Conservation (phyloP, 1,140 invertebrate species). For the Trichomalopsis sarcophagae region DNA sequence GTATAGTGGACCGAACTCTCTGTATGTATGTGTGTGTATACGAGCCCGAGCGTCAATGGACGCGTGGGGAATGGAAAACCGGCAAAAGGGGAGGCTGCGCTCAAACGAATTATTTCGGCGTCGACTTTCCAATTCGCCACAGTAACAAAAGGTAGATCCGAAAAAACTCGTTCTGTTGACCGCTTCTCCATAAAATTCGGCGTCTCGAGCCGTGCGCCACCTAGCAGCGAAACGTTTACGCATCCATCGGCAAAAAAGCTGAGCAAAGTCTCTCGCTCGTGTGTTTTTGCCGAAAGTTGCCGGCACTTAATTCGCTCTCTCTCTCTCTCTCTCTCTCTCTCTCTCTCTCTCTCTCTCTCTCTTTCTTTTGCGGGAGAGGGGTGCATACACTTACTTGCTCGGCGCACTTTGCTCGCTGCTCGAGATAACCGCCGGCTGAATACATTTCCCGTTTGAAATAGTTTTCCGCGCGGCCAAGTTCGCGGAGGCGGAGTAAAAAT, state of each 20-base stretch:
- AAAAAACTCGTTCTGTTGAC: no score
- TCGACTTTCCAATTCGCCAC: neutral
- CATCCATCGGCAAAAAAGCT: neutral
- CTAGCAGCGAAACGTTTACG: neutral
- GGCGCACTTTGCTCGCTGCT: neutral
- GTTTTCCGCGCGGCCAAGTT: constrained; percentile 6
- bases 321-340: neutral
- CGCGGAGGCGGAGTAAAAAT: neutral
- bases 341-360: neutral
- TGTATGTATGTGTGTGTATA: neutral
- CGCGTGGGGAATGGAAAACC: neutral
- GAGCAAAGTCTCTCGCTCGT: neutral
- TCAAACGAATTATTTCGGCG: constrained; percentile 4
- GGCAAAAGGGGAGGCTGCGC: neutral
- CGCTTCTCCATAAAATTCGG: no score
- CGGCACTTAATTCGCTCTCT: neutral
- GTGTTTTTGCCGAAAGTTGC: neutral
- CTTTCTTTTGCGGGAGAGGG: neutral
- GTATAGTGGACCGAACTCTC: constrained; percentile 30
- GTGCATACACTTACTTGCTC: constrained; percentile 11
- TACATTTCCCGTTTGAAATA: constrained; percentile 21
- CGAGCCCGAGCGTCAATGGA: neutral
- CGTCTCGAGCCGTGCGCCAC: no score
- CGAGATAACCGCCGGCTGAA: constrained; percentile 26
- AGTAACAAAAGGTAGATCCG: no score